Base-by-base conservation (phyloP, 2,888 invertebrate species). In the Euplexia lucipara region DNA sequence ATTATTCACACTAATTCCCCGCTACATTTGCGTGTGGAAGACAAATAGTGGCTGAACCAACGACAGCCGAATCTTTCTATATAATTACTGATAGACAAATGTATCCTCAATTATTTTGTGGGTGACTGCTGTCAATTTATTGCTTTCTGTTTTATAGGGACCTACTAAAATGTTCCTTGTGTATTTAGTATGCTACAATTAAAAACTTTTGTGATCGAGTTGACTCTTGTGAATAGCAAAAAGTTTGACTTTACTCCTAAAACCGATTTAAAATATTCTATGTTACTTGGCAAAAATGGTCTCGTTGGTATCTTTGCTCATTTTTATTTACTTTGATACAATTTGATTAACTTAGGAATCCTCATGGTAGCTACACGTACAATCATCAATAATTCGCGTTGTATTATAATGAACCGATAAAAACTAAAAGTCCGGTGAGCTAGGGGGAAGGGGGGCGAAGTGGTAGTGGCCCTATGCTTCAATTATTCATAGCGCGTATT, bases 11-110 rank as follows among this genome's bases (percentile, higher is more conserved):
- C 90, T 89, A 93, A 92, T 92, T 91, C 91, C 92, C 92, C 88
- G 84, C 87, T 88, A 91, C 95, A 95, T 95, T 95, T 95, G 95
- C 95, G 94, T 95, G 95, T 94, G 86, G 90, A 94, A 94, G 93
- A 93, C 93, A 94, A 94, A 94, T 93, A 94, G 92, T 87, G 83
- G 82, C 86, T 86, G 87, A 88, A 87, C 86, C 88, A 88, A 83
- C 85, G 87, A 86, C 86, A 86, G 86, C 88, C 88, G 90, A 90
- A 88, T 88, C 88, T 88, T 89, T 91, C 89, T 90, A 88, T 92
- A 85, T 93, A 93, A 93, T 93, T 92, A 92, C 86, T 81, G 82
- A 74, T 84, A 82, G 83, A 84, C 82, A 83, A 79, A 83, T 80
- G 82, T 84, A 83, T 77, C 79, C 82, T 83, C 85, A 83, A 86